A percentile compares a stretch with the other conserved stretches of the same genome.
Conservation (phyloP, 2,797 vertebrate species). For the Neosilurus hyrtlii region DNA sequence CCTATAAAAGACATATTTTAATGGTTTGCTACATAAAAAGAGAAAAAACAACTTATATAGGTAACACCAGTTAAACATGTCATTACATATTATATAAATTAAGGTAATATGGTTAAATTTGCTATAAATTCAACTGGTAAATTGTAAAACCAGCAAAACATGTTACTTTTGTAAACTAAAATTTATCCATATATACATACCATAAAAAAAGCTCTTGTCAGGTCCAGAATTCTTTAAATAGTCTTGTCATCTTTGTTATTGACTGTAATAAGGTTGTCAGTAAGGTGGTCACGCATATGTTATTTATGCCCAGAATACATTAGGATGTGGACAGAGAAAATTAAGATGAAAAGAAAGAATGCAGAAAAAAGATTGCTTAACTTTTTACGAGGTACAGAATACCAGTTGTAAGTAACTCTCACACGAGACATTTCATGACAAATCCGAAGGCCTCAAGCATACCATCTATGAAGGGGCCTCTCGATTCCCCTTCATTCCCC, state of each 20-base stretch:
- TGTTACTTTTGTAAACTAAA: neutral
- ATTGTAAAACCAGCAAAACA: neutral
- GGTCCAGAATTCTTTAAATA: neutral
- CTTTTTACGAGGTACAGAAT: conserved; percentile 40
- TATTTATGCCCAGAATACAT: conserved; percentile 12
- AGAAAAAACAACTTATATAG: neutral
- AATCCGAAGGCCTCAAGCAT: conserved; percentile 32
- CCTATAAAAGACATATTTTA: neutral
- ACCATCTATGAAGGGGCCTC: conserved; percentile 42
- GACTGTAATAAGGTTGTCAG: conserved; percentile 1
- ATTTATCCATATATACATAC: neutral
- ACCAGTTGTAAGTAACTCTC: conserved; percentile 28
- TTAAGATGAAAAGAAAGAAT: neutral
- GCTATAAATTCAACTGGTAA: neutral
- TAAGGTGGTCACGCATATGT: neutral
- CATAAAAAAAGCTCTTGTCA: neutral
- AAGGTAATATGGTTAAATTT: neutral
- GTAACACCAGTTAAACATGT: neutral
- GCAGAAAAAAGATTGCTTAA: neutral
- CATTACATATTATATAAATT: neutral
- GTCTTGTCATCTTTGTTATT: conserved; percentile 6
- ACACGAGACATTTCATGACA: conserved; percentile 44
- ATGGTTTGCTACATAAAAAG: too few relatives aligned
- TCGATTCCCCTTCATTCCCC: conserved; percentile 38
- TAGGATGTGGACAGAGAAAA: neutral